Evolutionary conservation across 2,113 vertebrate species (phyloP).

Genomic region (Cranoglanis bouderius): DNA sequence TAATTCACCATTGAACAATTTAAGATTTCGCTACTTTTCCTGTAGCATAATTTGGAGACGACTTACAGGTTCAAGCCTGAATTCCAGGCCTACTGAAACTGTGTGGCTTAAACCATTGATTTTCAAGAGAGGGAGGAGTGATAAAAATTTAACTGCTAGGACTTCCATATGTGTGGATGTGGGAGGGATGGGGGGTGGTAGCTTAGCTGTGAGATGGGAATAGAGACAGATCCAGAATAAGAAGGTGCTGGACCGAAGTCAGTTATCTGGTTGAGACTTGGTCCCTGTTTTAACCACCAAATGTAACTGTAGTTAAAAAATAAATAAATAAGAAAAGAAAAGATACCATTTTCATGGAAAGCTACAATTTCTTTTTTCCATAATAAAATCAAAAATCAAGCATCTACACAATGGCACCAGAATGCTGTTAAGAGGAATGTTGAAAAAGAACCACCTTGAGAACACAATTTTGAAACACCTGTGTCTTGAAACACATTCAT

Average conservation of each 20-base stretch:
- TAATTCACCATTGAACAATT: neutral
- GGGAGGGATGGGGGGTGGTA: neutral
- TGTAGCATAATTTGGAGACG: neutral
- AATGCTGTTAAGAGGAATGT: neutral
- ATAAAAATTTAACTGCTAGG: neutral
- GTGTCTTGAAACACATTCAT: neutral
- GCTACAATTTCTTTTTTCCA: neutral
- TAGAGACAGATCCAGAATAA: neutral
- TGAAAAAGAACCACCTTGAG: neutral
- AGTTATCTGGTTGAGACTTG: neutral
- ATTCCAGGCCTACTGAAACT: neutral
- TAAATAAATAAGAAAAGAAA: too few relatives aligned
- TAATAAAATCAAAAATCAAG: neutral
- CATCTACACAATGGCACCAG: neutral
- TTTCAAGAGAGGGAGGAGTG: neutral
- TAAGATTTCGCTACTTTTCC: neutral
- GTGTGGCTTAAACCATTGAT: neutral
- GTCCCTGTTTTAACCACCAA: neutral
- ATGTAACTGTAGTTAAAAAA: neutral
- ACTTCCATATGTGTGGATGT: neutral
- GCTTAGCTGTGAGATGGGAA: neutral
- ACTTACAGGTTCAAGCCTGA: neutral
- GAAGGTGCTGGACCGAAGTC: neutral
- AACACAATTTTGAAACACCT: neutral
- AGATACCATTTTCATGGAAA: neutral